Evolutionary conservation across 2,797 vertebrate genomes (phyloP), one percentile per base, ranked within the genome.

Genomic region (Melanotaenia maccullochi): DNA sequence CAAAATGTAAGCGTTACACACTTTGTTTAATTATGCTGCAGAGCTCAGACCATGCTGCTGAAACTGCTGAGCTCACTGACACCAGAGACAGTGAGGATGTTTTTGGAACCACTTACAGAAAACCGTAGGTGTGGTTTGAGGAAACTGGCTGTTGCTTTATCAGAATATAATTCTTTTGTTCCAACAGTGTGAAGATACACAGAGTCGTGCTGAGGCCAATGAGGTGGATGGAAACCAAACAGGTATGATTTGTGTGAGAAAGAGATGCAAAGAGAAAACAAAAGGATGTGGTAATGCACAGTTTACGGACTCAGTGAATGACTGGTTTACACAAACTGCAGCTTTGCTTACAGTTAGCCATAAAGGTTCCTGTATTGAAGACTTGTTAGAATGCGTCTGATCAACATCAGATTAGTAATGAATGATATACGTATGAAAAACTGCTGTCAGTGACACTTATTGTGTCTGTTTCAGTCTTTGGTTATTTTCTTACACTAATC

Each of bases 151-250:
- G 44, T 47, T 71, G 30, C 1, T 22, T 65, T 72, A 38, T 35
- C 3, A 60, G n/a, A 44, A 16, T 28, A 5, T 69, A 0, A 5
- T 3, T 36, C 4, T 9, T 62, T 74, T 71, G 38, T 64, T 58
- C 12, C 73, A 71, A 20, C 74, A 92, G 88, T 74, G 76, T 83
- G 88, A 94, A 61, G 83, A 90, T 56, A 44, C 68, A 32, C 76
- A 87, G 56, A 79, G n/a, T 30, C 55, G 58, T 20, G 22, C 62
- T 42, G 92, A 92, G n/a, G 69, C 42, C 56, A 75, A 49, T 44
- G 92, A 94, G 47, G 87, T 61, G 14, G 91, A 94, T 59, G 92
- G 79, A 68, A 75, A 62, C 68, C 30, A 75, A 28, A 28, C 79
- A 80, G 94, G 94, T 95, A 94, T 62, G 73, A 69, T 65, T 59